Evolutionary conservation across 2,113 vertebrate species (phyloP).

Genomic region (Alaudala cheleensis): DNA sequence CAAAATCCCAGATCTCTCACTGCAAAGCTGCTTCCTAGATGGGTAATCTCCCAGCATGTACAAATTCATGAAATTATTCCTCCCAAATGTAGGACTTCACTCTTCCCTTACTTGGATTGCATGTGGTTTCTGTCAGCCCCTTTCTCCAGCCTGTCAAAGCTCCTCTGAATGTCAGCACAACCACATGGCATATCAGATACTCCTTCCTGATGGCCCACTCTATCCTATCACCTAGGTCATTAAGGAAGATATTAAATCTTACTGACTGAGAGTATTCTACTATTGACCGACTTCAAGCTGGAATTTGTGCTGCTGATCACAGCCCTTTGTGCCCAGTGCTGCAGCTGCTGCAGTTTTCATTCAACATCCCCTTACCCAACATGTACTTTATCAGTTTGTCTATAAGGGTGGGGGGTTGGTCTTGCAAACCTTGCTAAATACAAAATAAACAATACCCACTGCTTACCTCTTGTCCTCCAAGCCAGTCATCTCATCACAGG

Average conservation of each 20-base stretch:
- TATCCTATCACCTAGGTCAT: not conserved
- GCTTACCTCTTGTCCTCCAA: not conserved
- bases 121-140: not conserved
- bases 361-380: not conserved
- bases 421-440: not conserved
- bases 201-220: not conserved
- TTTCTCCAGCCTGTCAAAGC: not conserved
- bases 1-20: not conserved
- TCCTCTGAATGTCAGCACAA: not conserved
- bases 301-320: not conserved
- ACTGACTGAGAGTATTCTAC: not conserved
- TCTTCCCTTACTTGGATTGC: not conserved
- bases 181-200: not conserved
- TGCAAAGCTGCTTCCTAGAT: not conserved
- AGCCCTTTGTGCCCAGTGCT: not conserved
- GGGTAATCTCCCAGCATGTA: rapidly evolving
- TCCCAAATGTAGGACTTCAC: not conserved
- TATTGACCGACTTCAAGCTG: not conserved
- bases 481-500: not conserved
- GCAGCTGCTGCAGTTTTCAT: not conserved
- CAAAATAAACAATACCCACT: not conserved
- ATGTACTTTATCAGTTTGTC: not conserved
- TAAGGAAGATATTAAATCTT: not conserved
- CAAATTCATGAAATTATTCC: not conserved
- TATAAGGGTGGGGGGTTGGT: not conserved